These are phyloP conservation scores for Caenorhabditis sulstoni DNA, from an alignment of 2,888 invertebrate genomes.

Conservation along the genomic window DNA sequence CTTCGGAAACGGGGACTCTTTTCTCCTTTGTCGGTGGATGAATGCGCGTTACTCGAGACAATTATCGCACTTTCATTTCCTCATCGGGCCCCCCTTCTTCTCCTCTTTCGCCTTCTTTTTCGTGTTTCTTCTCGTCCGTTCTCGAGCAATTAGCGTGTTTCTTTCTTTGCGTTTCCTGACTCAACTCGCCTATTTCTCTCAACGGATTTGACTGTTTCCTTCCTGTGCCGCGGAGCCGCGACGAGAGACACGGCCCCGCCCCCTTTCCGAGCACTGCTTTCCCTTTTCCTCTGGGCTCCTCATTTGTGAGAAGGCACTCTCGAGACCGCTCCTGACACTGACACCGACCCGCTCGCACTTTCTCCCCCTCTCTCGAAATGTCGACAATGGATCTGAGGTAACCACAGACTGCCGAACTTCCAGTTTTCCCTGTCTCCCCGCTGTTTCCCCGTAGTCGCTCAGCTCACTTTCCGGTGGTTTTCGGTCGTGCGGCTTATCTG, in stretches of 20 bases:
- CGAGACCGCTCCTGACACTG: slow-evolving; percentile 24
- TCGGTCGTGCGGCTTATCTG: neutral
- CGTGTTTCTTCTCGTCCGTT: slow-evolving; percentile 24
- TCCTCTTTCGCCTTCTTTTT: slow-evolving; percentile 13
- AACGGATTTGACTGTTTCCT: slow-evolving; percentile 55
- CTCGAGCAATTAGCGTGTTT: slow-evolving; percentile 53
- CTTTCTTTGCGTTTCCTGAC: slow-evolving; percentile 31
- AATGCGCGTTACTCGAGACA: slow-evolving; percentile 29
- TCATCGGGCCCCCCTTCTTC: slow-evolving; percentile 26
- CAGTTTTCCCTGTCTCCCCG: no score
- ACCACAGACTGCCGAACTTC: neutral
- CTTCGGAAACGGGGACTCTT: no score
- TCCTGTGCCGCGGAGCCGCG: slow-evolving; percentile 37
- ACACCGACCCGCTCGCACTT: slow-evolving; percentile 15
- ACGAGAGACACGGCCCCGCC: slow-evolving; percentile 27
- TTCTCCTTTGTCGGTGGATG: neutral
- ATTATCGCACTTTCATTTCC: slow-evolving; percentile 55
- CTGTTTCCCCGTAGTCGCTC: no score
- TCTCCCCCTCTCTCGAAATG: slow-evolving; percentile 12
- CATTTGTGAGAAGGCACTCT: slow-evolving; percentile 9
- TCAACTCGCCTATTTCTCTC: slow-evolving; percentile 10
- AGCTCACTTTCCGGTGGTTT: no score
- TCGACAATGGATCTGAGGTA: slow-evolving; percentile 45
- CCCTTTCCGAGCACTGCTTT: slow-evolving; percentile 53
- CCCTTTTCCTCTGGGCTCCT: slow-evolving; percentile 6